These are phyloP conservation scores for Vulpes ferrilata DNA, from an alignment of 2,113 vertebrate species.

Conservation along the genomic window DNA sequence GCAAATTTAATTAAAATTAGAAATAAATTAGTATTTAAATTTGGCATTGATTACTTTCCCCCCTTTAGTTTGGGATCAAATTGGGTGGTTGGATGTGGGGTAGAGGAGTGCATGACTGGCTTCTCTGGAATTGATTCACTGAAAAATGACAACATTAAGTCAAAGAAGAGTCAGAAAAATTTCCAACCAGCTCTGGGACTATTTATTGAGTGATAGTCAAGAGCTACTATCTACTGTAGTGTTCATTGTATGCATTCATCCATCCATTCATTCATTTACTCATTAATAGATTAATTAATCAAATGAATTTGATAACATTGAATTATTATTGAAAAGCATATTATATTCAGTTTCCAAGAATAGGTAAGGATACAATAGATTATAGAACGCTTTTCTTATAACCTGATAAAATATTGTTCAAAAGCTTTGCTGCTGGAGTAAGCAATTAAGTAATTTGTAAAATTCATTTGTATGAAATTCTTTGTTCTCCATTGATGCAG, in stretches of 20 bases:
- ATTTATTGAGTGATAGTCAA: slow-evolving; percentile 17
- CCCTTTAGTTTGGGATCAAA: not conserved
- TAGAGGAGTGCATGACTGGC: not conserved
- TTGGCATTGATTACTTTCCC: not conserved
- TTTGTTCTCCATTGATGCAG: not conserved
- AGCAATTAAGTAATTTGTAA: not conserved
- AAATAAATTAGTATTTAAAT: not conserved
- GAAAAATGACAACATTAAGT: not conserved
- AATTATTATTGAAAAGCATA: not conserved
- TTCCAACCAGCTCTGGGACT: not conserved
- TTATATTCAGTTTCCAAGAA: not conserved
- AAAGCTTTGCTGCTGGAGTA: not conserved
- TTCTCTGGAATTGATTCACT: slow-evolving; percentile 2
- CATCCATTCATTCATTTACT: not conserved
- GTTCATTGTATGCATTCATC: not conserved
- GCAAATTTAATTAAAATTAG: slow-evolving; percentile 14
- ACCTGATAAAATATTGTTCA: not conserved
- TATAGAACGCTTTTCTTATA: not conserved
- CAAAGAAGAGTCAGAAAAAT: not conserved
- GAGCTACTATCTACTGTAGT: not conserved
- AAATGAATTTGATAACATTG: not conserved
- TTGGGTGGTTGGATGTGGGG: not conserved
- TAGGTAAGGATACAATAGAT: not conserved
- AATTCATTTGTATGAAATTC: not conserved
- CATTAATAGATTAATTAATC: not conserved